Evolutionary conservation across 2,113 vertebrate species (phyloP), one percentile per base, ranked within the genome.

Genomic region (Aphyosemion australe): DNA sequence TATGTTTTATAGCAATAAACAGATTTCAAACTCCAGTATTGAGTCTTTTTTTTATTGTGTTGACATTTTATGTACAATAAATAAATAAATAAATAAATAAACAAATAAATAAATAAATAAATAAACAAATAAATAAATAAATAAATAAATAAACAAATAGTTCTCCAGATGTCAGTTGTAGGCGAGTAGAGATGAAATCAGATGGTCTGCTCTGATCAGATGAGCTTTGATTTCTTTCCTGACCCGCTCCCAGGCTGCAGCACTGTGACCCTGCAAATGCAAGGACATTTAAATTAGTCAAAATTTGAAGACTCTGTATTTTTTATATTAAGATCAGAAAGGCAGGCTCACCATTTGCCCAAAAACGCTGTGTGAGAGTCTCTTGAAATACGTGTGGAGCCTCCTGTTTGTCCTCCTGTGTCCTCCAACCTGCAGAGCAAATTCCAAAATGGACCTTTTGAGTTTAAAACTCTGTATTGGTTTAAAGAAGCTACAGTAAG

Each of bases 231-330:
- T 61, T 56, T 89, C 59, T 16, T 11, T 68, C 55, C 87, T 57
- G 86, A 90, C 74, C 69, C 85, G 48, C 74, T 91, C 87, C 91
- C 90, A 92, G 56, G 80, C 71, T 53, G 74, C 58, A 52, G 63
- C 63, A 37, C 83, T 83, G 61, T 82, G 58, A 9, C 34, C 58
- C 90, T 92, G 3, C 54, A 82, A 15, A 76, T 31, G 79, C 2
- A 58, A 7, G 9, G 1, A 37, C 34, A 59, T 18, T 0, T 13
- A 42, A 12, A 42, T 42, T 37, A 12, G 41, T 12, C 15, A 20
- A 20, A 11, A 20, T 41, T 11, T 18, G 1, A 34, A 12, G 42
- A 42, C 2, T 4, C 10, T 42, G 9, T 11, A 12, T 13, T 42
- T 4, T 42, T 4, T 12, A 13, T 12, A 13, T 12, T 13, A 26